Conservation (phyloP, 2,888 invertebrate species). For the Spatulosminthurus flaviceps region DNA sequence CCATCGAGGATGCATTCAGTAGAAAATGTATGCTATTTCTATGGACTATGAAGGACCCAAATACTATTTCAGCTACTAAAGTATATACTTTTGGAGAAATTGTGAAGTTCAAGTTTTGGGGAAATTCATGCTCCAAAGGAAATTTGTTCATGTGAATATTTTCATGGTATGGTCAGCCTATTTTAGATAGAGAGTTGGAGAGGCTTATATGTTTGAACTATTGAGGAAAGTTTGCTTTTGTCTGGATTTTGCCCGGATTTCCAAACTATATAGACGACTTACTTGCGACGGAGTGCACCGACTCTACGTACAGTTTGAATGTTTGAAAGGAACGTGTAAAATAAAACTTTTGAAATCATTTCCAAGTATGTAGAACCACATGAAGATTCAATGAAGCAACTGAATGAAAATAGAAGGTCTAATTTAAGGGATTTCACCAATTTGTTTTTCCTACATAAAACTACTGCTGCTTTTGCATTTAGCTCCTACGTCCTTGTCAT, state of each 20-base stretch:
- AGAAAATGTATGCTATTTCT: too few species aligned
- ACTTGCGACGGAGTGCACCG: too few species aligned
- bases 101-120: conserved; percentile 6
- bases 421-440: conserved; percentile 18
- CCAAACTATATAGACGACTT: not conserved
- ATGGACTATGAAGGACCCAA: too few species aligned
- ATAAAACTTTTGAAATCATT: conserved; percentile 21
- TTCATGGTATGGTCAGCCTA: not conserved
- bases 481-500: not conserved
- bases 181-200: conserved; percentile 5
- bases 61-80: too few species aligned
- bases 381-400: conserved; percentile 27
- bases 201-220: conserved; percentile 7
- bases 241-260: conserved; percentile 19
- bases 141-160: conserved; percentile 28
- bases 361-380: not conserved
- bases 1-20: too few species aligned
- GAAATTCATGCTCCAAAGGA: not conserved
- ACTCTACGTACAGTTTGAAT: too few species aligned
- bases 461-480: not conserved
- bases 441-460: too few species aligned
- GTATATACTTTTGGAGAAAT: not conserved
- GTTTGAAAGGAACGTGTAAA: conserved; percentile 24
- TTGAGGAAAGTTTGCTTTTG: conserved; percentile 23
- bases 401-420: conserved; percentile 21